Evolutionary conservation across 2,888 invertebrate species (phyloP), one percentile per base, ranked within the genome.

Genomic region (Zelleria hepariella): DNA sequence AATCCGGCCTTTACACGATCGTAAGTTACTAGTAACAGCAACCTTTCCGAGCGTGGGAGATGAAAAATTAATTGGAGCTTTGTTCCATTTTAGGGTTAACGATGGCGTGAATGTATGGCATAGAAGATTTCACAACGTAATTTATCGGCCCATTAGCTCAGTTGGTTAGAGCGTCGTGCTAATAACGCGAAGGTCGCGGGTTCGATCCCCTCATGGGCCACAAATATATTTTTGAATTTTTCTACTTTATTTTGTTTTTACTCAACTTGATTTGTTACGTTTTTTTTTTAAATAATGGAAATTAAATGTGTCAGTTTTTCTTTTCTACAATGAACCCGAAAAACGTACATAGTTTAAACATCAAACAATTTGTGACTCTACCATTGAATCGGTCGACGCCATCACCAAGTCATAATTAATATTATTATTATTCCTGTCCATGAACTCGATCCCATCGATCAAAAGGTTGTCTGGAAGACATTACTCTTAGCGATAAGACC

Each of bases 141-240:
- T 5, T 2, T n/a, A 53, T 53, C 51, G 58, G 58, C 49, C 48
- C 58, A 49, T 51, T 51, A 58, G 51, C 58, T 58, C 58, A 58
- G 58, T 58, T 58, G 58, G 58, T 58, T 58, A 58, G 53, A 58
- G 58, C 58, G 58, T 58, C 58, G 58, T 58, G 58, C 58, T 58
- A 58, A 58, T 58, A 58, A 58, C 58, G 58, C 58, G 58, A 58
- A 58, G 58, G 58, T 58, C 82, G 82, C 82, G 81, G 82, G 82
- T 83, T 83, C 82, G 84, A 85, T 84, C 84, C 85, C 84, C 84
- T 84, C 83, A 83, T 84, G 85, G 83, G 84, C 85, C 84, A 85
- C n/a, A 0, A 20, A 0, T 1, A 18, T 0, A 0, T 23, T 63
- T 62, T 72, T 71, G 62, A 59, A 8, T 60, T 20, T 24, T 47